A percentile compares a stretch with the other conserved stretches of the same genome.
Conservation (phyloP, 1,140 invertebrate species). For the Drosophila varians region DNA sequence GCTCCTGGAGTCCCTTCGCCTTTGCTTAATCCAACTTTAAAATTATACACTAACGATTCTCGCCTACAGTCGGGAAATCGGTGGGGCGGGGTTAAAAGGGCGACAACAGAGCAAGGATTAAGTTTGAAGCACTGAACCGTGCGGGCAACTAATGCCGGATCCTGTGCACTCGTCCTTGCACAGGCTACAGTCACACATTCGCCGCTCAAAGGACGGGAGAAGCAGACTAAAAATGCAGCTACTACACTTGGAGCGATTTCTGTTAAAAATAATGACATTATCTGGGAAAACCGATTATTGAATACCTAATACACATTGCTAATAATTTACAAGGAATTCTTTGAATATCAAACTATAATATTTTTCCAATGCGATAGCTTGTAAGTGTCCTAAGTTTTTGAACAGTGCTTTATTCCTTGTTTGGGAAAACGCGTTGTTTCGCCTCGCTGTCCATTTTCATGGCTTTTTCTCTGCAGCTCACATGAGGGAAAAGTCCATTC, state of each 20-base stretch:
- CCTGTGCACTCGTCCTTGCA: constrained; percentile 76
- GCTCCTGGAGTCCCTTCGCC: constrained; percentile 13
- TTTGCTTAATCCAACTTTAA: constrained; percentile 78
- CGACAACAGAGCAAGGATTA: constrained; percentile 68
- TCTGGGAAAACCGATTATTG: not conserved
- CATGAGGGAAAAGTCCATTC: constrained; percentile 48
- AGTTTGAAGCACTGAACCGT: constrained; percentile 79
- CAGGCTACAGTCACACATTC: constrained; percentile 70
- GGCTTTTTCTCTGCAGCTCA: constrained; percentile 3
- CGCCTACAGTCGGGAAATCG: constrained; percentile 21
- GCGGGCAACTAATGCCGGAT: constrained; percentile 72
- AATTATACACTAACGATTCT: constrained; percentile 80
- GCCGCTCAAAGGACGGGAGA: constrained; percentile 33
- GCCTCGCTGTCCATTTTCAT: not conserved
- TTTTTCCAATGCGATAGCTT: too few relatives aligned
- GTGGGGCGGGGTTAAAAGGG: constrained; percentile 15
- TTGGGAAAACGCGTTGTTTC: constrained; percentile 17
- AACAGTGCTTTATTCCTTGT: constrained; percentile 7
- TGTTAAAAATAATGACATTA: not conserved
- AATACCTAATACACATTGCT: too few relatives aligned
- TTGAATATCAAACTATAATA: too few relatives aligned
- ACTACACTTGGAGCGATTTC: not conserved
- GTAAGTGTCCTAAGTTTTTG: constrained; percentile 2
- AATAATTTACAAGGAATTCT: too few relatives aligned
- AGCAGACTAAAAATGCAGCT: constrained; percentile 8